These are phyloP conservation scores for Trididemnum miniatum DNA, from an alignment of 23 tunicate genomes.

Conservation along the genomic window DNA sequence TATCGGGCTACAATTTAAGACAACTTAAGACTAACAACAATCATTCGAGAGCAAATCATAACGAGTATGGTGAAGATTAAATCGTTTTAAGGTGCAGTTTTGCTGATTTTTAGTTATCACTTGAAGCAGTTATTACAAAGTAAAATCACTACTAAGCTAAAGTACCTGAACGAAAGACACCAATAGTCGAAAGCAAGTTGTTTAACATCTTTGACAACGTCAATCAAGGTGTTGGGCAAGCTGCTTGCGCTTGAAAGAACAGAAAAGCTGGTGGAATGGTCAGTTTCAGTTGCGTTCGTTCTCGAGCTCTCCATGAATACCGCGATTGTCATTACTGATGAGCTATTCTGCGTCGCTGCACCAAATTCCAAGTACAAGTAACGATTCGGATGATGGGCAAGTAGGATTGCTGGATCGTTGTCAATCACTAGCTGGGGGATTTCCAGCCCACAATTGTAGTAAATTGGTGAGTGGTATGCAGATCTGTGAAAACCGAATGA, in stretches of 20 bases:
- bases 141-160: too few species aligned
- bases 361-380: neutral
- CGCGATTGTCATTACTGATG: neutral
- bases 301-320: neutral
- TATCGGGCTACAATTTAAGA: too few species aligned
- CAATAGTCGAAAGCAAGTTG: conserved; percentile 14
- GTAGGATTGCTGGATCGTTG: conserved; percentile 47
- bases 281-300: neutral
- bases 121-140: too few species aligned
- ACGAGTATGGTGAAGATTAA: too few species aligned
- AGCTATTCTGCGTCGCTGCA: neutral
- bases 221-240: neutral
- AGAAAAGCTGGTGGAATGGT: neutral
- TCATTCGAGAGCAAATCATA: too few species aligned
- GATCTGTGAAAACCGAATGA: conserved; percentile 42
- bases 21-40: too few species aligned
- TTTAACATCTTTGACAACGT: neutral
- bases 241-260: neutral
- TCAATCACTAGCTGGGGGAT: conserved; percentile 68
- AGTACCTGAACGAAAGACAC: conserved; percentile 74
- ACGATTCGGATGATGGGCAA: neutral
- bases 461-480: conserved; percentile 45
- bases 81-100: too few species aligned
- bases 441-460: conserved; percentile 49
- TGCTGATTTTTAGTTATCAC: too few species aligned